Evolutionary conservation across 2,113 vertebrate species (phyloP).

Genomic region (Petrocephalus microphthalmus): DNA sequence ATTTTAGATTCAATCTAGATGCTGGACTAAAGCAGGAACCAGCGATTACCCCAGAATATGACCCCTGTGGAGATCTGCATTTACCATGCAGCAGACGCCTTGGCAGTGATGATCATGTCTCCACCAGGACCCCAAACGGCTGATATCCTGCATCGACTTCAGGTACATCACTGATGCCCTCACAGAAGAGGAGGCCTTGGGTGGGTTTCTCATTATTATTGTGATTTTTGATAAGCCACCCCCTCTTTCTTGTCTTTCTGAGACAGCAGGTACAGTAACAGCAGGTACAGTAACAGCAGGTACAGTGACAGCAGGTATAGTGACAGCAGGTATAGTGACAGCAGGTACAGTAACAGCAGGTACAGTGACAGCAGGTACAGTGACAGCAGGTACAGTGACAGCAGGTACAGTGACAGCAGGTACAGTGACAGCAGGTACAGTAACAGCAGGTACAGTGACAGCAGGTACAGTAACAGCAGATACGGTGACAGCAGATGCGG

Average conservation of each 20-base stretch:
- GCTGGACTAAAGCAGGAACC: background rate
- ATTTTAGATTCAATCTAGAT: background rate
- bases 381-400: background rate
- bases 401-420: too few species aligned
- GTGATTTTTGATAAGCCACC: background rate
- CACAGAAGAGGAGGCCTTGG: constrained; percentile 64
- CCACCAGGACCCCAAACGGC: constrained; percentile 55
- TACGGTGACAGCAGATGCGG: too few species aligned
- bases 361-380: background rate
- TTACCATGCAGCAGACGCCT: background rate
- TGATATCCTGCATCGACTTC: constrained; percentile 73
- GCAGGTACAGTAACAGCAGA: background rate
- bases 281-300: too few species aligned
- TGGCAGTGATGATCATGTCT: background rate
- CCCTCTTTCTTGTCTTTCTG: background rate
- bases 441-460: too few species aligned
- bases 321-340: background rate
- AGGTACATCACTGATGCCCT: constrained; percentile 69
- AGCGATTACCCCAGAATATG: background rate
- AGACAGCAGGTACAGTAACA: background rate
- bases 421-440: background rate
- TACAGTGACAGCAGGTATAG: background rate
- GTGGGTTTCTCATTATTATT: constrained; percentile 43
- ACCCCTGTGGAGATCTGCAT: background rate
- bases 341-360: too few species aligned